Percentiles rank a stretch among this genome's conserved stretches.
Conservation (phyloP, 1,140 invertebrate species). For the Callitettix versicolor region DNA sequence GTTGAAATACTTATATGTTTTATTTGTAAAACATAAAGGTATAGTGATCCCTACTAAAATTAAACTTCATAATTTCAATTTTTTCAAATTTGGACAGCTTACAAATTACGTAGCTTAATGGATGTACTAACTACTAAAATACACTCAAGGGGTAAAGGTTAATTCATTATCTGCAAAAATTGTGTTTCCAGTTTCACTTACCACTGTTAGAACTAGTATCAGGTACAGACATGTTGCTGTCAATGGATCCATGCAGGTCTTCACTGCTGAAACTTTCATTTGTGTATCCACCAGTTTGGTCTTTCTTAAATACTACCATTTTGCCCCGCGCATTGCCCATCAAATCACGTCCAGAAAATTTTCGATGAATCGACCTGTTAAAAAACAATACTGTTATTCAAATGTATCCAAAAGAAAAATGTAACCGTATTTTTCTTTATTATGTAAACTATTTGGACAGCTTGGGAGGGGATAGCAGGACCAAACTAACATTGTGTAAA, state of each 20-base stretch:
- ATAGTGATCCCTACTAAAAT: no score
- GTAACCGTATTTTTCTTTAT: constrained; percentile 5
- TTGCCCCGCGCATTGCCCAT: constrained; percentile 19
- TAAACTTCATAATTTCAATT: no score
- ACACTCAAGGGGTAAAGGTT: no score
- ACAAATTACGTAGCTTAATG: no score
- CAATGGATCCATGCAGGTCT: constrained; percentile 24
- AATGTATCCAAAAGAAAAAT: neutral
- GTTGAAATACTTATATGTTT: no score
- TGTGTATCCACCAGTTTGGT: constrained; percentile 35
- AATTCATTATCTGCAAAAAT: no score
- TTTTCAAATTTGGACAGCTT: no score
- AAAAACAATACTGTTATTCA: neutral
- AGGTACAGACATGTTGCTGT: constrained; percentile 21
- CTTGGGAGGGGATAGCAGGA: no score
- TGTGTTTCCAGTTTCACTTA: constrained; percentile 3
- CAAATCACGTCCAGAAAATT: constrained; percentile 35
- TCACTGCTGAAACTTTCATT: constrained; percentile 45
- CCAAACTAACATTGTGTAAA: constrained; percentile 1
- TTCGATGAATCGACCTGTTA: constrained; percentile 34
- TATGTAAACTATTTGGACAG: no score
- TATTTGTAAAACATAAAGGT: no score
- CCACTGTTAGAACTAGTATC: constrained; percentile 18
- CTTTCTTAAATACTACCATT: constrained; percentile 33
- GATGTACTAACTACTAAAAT: no score